Base-by-base conservation (phyloP, 1,140 invertebrate species). In the Ruditapes philippinarum region DNA sequence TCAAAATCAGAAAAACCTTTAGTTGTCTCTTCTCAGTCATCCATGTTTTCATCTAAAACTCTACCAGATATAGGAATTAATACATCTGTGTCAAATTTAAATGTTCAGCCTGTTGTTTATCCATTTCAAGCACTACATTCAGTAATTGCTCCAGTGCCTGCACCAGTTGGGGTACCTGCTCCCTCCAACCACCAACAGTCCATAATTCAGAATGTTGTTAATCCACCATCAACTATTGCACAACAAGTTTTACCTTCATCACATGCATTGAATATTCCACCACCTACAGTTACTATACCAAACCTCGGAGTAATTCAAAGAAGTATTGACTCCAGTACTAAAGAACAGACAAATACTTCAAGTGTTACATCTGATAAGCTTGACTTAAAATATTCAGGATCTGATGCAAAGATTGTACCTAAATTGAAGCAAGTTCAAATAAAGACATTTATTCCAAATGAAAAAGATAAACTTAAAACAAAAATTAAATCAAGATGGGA, bases 401-500 rank as follows among this genome's bases (percentile, higher is more conserved):
- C 19, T 38, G 68, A 38, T 38, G 40, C 42, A 12, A 70, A 33
- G 5, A 19, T 25, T 57, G 54, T 7, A 78, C 25, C 42, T 60
- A 54, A 42, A 28, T 19, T 33, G 14, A 84, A 84, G 73, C 81
- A 68, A 17, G 60, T 84, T 70, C 1, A 65, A 22, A 45, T 84
- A 5, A 84, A 70, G 40, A 51, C 51, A 42, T 60, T 81, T 65
- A 68, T 73, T 84, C 68, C 45, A 19, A 36, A 38, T 70, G 65
- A 70, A 38, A 14, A 9, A 74, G 14, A 33, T 17, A 14, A 73
- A 5, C 28, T 33, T 9, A 70, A 38, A 38, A 11, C 25, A 54
- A 78, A 62, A 51, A 17, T 22, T 2, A 86, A 78, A 22, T 86
- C 84, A 14, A 86, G 84, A 78, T 86, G 84, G 84, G 73, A 74